phyloP scores from a whole-genome alignment of 2,888 invertebrate genomes.

The Euplexia lucipara region DNA sequence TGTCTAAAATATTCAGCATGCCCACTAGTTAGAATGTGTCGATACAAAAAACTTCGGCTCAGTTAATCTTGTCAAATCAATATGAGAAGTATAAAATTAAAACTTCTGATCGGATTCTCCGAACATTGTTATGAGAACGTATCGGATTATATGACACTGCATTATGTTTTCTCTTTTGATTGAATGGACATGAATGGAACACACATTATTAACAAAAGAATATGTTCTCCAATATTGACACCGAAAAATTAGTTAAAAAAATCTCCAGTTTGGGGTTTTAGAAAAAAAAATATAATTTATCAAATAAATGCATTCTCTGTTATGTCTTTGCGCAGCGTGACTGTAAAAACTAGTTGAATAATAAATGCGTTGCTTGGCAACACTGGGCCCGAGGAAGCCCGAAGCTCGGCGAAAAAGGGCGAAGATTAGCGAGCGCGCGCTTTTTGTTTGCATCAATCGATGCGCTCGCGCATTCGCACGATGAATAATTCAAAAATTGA shows the following conservation, averaged over 20 bases:
- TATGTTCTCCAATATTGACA: slow-evolving; percentile 79
- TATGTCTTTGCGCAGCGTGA: slow-evolving; percentile 90
- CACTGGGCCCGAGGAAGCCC: slow-evolving; percentile 85
- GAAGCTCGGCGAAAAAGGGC: slow-evolving; percentile 85
- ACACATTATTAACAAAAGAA: slow-evolving; percentile 77
- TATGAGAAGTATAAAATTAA: slow-evolving; percentile 77
- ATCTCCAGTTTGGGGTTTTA: slow-evolving; percentile 63
- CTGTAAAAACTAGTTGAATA: slow-evolving; percentile 90
- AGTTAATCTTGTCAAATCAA: slow-evolving; percentile 79
- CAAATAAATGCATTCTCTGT: slow-evolving; percentile 88
- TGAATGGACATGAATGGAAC: slow-evolving; percentile 78
- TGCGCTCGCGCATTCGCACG: slow-evolving; percentile 90
- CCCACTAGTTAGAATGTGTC: slow-evolving; percentile 67
- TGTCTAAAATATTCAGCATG: slow-evolving; percentile 62
- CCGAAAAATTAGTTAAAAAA: slow-evolving; percentile 81
- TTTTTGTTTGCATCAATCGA: slow-evolving; percentile 91
- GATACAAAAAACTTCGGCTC: slow-evolving; percentile 68
- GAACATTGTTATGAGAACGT: slow-evolving; percentile 77
- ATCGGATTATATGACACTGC: slow-evolving; percentile 79
- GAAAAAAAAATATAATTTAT: slow-evolving; percentile 87
- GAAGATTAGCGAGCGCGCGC: slow-evolving; percentile 90
- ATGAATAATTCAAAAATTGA: slow-evolving; percentile 91
- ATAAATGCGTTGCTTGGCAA: slow-evolving; percentile 87
- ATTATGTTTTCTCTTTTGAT: slow-evolving; percentile 77
- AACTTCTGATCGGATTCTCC: slow-evolving; percentile 75